Base-by-base conservation (phyloP, 2,888 invertebrate species). In the Galeopsomyia nigrocyanea region DNA sequence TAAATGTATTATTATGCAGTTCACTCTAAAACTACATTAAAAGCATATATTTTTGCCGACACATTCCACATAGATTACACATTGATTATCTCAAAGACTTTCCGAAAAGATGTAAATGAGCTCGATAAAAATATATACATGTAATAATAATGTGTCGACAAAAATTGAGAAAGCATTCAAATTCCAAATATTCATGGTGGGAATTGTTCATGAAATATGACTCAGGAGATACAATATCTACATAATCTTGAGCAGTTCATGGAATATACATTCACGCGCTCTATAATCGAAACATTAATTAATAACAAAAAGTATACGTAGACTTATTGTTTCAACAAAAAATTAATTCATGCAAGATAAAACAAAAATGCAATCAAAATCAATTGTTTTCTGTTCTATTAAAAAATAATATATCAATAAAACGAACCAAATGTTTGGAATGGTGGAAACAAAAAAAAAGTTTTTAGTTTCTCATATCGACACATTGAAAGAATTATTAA, bases 141-240 rank as follows among this genome's bases (percentile, higher is more conserved):
- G 26, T 2, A 26, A 26, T 26, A 46, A 53, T 63, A 0, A 31
- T n/a, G 10, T 22, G 22, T 68, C 50, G 61, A 60, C 53, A 61
- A 68, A 68, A 61, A 68, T 47, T 47, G 16, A 22, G 26, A 51
- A 50, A 47, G 61, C 53, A 61, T 47, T 68, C 61, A 46, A 47
- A 68, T 26, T 9, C 19, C 17, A 13, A 56, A 14, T 47, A 39
- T 61, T 47, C 47, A 14, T n/a, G 26, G 58, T 61, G 7, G 68
- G 61, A 55, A 26, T 61, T 46, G 46, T 39, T 55, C 22, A 2
- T 19, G 55, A 16, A 14, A 57, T 10, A 22, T 21, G 55, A 49
- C 21, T 14, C 56, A 21, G n/a, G 55, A 69, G 22, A 39, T 39
- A 9, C 39, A 1, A 13, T 39, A 39, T 39, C 39, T 39, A 39